These are phyloP conservation scores for Heptranchias perlo DNA, from an alignment of 2,113 vertebrate genomes.

Conservation along the genomic window DNA sequence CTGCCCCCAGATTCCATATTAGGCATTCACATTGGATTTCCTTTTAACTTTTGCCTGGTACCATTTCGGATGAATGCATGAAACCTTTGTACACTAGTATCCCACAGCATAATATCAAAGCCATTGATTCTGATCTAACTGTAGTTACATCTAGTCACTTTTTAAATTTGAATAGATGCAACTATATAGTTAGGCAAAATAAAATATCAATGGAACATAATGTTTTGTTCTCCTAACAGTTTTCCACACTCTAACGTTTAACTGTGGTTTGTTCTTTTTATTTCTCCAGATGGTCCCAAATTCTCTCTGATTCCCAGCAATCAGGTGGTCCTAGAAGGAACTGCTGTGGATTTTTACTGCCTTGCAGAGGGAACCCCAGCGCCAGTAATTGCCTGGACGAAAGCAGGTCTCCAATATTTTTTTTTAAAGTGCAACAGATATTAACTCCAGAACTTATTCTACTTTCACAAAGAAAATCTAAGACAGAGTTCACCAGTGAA, in stretches of 20 bases:
- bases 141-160: neutral
- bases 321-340: slow-evolving; percentile 23
- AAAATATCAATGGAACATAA: neutral
- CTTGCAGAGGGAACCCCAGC: slow-evolving; percentile 15
- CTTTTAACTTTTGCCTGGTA: neutral
- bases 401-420: slow-evolving; percentile 21
- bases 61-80: neutral
- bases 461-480: neutral
- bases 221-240: neutral
- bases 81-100: neutral
- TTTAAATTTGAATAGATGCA: neutral
- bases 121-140: neutral
- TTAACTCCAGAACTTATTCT: neutral
- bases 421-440: neutral
- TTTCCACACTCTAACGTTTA: neutral
- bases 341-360: slow-evolving; percentile 6
- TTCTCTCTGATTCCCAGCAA: slow-evolving; percentile 30
- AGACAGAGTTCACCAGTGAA: neutral
- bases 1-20: neutral
- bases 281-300: slow-evolving; percentile 28
- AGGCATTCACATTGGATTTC: neutral
- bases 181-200: neutral
- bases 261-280: neutral
- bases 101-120: neutral
- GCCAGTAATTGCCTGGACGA: slow-evolving; percentile 28